These are phyloP conservation scores for Anser brachyrhynchus DNA, from an alignment of 2,113 vertebrate species.

Conservation along the genomic window DNA sequence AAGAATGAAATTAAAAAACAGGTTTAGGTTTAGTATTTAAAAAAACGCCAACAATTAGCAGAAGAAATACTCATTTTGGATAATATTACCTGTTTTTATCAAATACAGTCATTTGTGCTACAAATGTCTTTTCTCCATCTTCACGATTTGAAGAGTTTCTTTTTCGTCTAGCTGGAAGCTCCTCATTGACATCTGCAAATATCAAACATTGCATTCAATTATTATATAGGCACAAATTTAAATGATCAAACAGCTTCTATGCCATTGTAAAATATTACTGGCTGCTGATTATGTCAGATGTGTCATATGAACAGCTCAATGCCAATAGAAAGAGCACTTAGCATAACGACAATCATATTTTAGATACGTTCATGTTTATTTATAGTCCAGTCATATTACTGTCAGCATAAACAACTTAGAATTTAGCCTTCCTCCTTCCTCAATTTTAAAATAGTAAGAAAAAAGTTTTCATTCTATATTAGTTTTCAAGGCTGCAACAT, in stretches of 20 bases:
- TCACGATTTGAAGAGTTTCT: slow-evolving; percentile 89
- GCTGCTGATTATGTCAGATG: neutral
- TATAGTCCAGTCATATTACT: neutral
- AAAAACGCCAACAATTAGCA: neutral
- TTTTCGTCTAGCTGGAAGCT: slow-evolving; percentile 90
- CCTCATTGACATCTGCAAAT: slow-evolving; percentile 89
- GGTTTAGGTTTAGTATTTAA: neutral
- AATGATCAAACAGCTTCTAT: neutral
- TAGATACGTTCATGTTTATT: neutral
- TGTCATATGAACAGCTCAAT: neutral
- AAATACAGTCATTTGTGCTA: slow-evolving; percentile 98
- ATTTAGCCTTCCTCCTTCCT: neutral
- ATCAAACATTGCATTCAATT: slow-evolving; percentile 12
- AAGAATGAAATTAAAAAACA: neutral
- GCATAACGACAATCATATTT: neutral
- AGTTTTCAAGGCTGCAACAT: neutral
- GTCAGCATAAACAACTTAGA: neutral
- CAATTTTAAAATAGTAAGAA: neutral
- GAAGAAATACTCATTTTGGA: neutral
- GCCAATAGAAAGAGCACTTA: neutral
- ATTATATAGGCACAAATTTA: neutral
- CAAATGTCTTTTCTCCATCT: slow-evolving; percentile 90
- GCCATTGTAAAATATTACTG: neutral
- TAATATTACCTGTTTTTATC: slow-evolving; percentile 95
- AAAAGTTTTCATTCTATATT: neutral